Evolutionary conservation across 1,140 invertebrate genomes (phyloP).

Genomic region (Penaeus chinensis): DNA sequence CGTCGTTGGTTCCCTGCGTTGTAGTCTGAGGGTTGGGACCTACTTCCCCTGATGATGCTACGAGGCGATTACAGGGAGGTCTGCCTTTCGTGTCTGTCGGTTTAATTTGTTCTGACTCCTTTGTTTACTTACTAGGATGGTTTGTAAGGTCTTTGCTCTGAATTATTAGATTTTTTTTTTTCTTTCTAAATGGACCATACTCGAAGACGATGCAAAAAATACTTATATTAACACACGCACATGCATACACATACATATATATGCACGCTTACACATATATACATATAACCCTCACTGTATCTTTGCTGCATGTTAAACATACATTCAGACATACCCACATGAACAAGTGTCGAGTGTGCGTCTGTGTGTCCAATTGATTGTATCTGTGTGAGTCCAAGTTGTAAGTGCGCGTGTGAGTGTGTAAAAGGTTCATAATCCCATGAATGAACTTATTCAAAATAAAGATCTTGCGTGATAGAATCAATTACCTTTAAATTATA

Average conservation of each 20-base stretch:
- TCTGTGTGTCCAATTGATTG: background rate
- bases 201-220: background rate
- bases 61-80: too few relatives aligned
- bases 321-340: background rate
- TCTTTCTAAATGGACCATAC: background rate
- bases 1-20: too few relatives aligned
- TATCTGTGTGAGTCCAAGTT: too few relatives aligned
- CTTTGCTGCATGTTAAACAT: background rate
- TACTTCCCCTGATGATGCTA: too few relatives aligned
- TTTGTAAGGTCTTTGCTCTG: background rate
- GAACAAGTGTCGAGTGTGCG: background rate
- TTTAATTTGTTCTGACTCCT: too few relatives aligned
- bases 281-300: background rate
- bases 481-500: background rate
- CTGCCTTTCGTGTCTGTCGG: too few relatives aligned
- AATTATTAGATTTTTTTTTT: background rate
- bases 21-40: too few relatives aligned
- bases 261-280: background rate
- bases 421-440: too few relatives aligned
- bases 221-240: background rate
- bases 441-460: too few relatives aligned
- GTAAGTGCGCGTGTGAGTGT: too few relatives aligned
- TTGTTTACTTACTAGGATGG: background rate
- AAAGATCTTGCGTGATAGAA: too few relatives aligned
- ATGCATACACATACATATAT: background rate